Evolutionary conservation across 2,113 vertebrate genomes (phyloP).

Genomic region (Gobio gobio): DNA sequence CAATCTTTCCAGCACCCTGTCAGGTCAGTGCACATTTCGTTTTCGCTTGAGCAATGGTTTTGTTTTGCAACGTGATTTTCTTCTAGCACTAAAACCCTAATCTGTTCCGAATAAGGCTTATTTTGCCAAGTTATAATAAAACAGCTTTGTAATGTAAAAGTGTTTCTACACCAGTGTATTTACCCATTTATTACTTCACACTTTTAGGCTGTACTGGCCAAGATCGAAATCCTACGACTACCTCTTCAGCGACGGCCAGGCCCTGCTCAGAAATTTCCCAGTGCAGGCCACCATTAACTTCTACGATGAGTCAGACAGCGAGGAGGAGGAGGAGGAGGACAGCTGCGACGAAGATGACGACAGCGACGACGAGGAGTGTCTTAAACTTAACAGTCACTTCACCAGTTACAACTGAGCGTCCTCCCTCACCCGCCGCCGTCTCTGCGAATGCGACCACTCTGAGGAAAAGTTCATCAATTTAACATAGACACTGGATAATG

Average conservation of each 20-base stretch:
- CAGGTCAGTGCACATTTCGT: conserved; percentile 69
- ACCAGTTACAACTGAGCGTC: conserved; percentile 61
- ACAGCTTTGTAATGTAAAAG: not conserved
- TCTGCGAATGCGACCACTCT: not conserved
- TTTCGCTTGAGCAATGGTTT: conserved; percentile 1
- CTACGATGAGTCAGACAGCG: conserved; percentile 80
- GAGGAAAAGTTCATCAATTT: not conserved
- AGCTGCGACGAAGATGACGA: conserved; percentile 53
- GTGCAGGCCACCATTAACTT: conserved; percentile 86
- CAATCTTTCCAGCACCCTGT: conserved; percentile 79
- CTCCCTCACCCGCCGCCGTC: not conserved
- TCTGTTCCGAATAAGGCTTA: not conserved
- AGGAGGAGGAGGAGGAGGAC: conserved; percentile 64
- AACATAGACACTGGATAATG: conserved; percentile 18
- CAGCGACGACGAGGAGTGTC: not conserved
- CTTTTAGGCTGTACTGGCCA: conserved; percentile 83
- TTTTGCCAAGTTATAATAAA: not conserved
- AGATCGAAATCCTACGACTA: conserved; percentile 83
- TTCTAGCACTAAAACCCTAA: not conserved
- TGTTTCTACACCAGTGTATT: not conserved
- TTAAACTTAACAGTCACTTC: conserved; percentile 56
- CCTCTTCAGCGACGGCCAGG: conserved; percentile 80
- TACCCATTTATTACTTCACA: conserved; percentile 13
- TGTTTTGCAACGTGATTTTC: not conserved
- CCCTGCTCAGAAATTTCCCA: conserved; percentile 81